These are phyloP conservation scores for Abrostola triplasia DNA, from an alignment of 2,888 invertebrate genomes.

Conservation along the genomic window DNA sequence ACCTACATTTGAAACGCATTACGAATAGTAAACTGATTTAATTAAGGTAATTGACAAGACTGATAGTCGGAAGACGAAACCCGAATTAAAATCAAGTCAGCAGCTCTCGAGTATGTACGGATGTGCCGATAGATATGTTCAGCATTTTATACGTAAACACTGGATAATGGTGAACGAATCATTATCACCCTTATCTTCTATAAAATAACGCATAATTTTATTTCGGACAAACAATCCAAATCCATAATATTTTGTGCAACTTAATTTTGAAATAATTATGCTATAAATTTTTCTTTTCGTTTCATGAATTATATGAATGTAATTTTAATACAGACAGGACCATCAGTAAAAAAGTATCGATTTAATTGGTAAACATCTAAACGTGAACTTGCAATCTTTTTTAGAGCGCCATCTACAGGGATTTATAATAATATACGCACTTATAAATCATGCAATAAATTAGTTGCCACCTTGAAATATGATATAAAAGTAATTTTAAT, in stretches of 20 bases:
- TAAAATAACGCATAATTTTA: background rate
- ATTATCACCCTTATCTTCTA: too few species aligned
- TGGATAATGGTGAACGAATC: conserved; percentile 9
- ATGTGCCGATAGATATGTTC: conserved; percentile 6
- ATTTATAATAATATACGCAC: background rate
- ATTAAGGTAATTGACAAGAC: conserved; percentile 16
- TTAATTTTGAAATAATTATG: too few species aligned
- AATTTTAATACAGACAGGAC: too few species aligned
- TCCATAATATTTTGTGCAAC: too few species aligned
- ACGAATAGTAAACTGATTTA: conserved; percentile 16
- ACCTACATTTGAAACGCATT: conserved; percentile 9
- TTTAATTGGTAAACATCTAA: too few species aligned
- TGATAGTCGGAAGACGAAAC: conserved; percentile 23
- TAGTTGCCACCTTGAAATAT: background rate
- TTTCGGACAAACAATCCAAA: too few species aligned
- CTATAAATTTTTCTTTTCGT: too few species aligned
- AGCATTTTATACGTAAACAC: conserved; percentile 21
- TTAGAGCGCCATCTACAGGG: background rate
- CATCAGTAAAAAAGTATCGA: too few species aligned
- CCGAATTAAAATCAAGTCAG: conserved; percentile 34
- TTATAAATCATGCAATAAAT: conserved; percentile 4
- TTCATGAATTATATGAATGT: too few species aligned
- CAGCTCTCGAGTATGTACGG: conserved; percentile 14
- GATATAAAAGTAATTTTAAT: conserved; percentile 40
- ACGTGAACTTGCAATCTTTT: background rate